Base-by-base conservation (phyloP, 2,113 vertebrate species). In the Mus spicilegus region DNA sequence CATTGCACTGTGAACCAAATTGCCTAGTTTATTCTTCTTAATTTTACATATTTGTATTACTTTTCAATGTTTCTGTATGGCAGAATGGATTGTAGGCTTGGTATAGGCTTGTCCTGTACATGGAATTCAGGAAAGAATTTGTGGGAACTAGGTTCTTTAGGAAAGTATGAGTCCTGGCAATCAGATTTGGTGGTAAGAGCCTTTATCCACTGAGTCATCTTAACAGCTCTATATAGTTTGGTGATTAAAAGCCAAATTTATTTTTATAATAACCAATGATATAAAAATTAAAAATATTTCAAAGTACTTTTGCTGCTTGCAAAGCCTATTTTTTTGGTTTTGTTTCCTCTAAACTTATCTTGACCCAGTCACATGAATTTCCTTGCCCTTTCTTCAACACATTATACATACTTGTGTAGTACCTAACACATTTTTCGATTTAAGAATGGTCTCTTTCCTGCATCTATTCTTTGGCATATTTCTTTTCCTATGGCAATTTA, bases 211-310 rank as follows among this genome's bases (percentile, higher is more conserved):
- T 65, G 58, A 65, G 14, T 26, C 26, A 85, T 65, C 24, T 46
- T 46, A 13, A 26, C 26, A 30, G 16, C 58, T 63, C 86, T 82
- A 87, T 78, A 61, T 78, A 90, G 16, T 78, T 88, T 95, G 56
- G 46, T 90, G 17, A 90, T 70, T n/a, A 91, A 89, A 96, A 46
- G 11, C 1, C 26, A 84, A 94, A 87, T 91, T 93, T 76, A n/a
- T 89, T 91, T 91, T 96, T 61, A 8, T 82, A 91, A 51, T 84
- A 75, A 78, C 46, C 24, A 73, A 10, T 92, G 63, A 58, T 61
- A 49, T 0, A 73, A 85, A 84, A 77, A 76, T 72, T 82, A 7
- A 19, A 77, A n/a, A 12, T 67, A 76, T 46, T 42, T 93, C 81
- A 69, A 91, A 80, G 13, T 58, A 87, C 61, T 28, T 33, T 67